Base-by-base conservation (phyloP, 2,797 vertebrate species). In the Cyclopterus lumpus region DNA sequence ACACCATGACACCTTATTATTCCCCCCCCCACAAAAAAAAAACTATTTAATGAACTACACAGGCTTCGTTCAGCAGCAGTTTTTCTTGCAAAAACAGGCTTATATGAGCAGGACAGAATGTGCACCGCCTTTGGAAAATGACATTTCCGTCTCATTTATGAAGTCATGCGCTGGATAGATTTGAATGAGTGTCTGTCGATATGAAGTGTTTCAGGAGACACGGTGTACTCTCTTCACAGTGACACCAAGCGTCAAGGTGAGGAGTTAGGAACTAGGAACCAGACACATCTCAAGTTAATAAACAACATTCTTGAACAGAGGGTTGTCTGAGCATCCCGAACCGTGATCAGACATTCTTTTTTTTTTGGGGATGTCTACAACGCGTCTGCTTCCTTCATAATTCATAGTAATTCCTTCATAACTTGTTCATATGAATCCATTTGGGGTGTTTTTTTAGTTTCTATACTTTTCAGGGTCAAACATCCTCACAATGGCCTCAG, bases 1-100 rank as follows among this genome's bases (percentile, higher is more conserved):
- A 83, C 57, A 69, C 44, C 65, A 40, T 62, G 71, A 81, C 80
- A 62, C 28, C 30, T 22, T 36, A 42, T 59, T 74, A 73, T 71
- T 63, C 69, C 46, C 53, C 54, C 8, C 18, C 18, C n/a, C n/a
- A n/a, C n/a, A n/a, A 28, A 26, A 28, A 28, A 73, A 73, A 60
- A 71, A 58, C 54, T 20, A 42, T 78, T 71, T 22, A n/a, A 73
- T 53, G 18, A 49, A 67, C 24, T 32, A 36, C 16, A 36, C 60
- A 58, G 42, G 18, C 68, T 73, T 38, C 16, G 26, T 70, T 72
- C 48, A 69, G 22, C 69, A 55, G 65, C 40, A 24, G 1, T 32
- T 66, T 34, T 48, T 59, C 44, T 6, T 0, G 18, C 54, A 61
- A 64, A 65, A 77, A 68, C 61, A 30, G 51, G 32, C 40, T 32